Base-by-base conservation (phyloP, 2,797 vertebrate species). In the Smutsia gigantea region DNA sequence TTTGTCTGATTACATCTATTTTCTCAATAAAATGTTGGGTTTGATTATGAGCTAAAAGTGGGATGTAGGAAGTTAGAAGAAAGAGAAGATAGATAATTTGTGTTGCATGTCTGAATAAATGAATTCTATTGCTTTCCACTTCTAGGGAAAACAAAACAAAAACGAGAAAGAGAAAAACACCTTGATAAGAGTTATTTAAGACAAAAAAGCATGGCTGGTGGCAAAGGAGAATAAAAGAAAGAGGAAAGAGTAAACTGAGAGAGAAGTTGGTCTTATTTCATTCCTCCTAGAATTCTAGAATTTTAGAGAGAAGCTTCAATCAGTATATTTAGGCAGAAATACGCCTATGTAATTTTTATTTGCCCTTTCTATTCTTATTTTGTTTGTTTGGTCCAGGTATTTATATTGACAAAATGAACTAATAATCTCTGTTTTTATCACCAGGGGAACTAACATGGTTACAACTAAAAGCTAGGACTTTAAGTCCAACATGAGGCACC, bases 41-140 rank as follows among this genome's bases (percentile, higher is more conserved):
- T 94, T 85, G 57, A 87, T 71, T 77, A 68, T 87, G 53, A 94
- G 66, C 85, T 84, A 81, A 85, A 68, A 23, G 13, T 93, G 72
- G 21, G 19, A 75, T 34, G 29, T 82, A 78, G 81, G 68, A 87
- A 39, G 13, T 39, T 49, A 69, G 68, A 96, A 75, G 77, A 84
- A 95, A 88, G 46, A 66, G 78, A 31, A 93, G 51, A 90, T 61
- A 97, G 77, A 18, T 82, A 46, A 95, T 90, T 93, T 96, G 72
- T 85, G 49, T 81, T 85, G 14, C 55, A 63, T 63, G 49, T 64
- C 53, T 93, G 72, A 94, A 88, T 82, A 92, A 94, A 90, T 23
- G 61, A 53, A 85, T 93, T 94, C 42, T 90, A 7, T 53, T 95
- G 82, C 63, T 95, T 96, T 93, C 18, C 25, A 57, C 39, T 93